Evolutionary conservation across 2,888 invertebrate genomes (phyloP).

Genomic region (Strigamia transsilvanica): DNA sequence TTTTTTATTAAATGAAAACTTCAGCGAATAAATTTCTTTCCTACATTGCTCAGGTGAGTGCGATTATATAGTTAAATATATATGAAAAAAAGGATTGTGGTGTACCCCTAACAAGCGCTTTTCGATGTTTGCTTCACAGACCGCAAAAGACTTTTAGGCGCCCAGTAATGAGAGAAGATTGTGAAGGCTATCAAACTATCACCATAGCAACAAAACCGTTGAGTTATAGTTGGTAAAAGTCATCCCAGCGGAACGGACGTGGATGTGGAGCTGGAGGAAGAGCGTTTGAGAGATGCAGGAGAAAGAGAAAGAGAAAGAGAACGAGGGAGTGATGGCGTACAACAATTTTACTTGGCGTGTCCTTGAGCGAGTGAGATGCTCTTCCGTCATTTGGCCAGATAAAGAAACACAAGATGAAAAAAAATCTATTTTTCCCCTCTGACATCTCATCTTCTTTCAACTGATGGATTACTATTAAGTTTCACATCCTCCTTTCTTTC

Average conservation of each 20-base stretch:
- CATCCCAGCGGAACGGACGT: constrained; percentile 20
- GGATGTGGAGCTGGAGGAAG: neutral
- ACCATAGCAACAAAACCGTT: constrained; percentile 20
- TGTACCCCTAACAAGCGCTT: neutral
- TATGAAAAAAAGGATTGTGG: constrained; percentile 5
- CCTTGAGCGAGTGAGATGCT: constrained; percentile 8
- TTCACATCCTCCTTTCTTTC: neutral
- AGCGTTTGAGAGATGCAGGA: neutral
- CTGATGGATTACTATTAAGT: constrained; percentile 20
- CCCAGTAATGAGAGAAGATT: constrained; percentile 10
- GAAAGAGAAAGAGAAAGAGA: constrained; percentile 20
- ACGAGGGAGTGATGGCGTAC: constrained; percentile 13
- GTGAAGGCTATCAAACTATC: constrained; percentile 15
- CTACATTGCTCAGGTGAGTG: neutral
- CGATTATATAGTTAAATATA: neutral
- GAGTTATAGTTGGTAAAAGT: constrained; percentile 20
- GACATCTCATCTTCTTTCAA: constrained; percentile 20
- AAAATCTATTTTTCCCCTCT: constrained; percentile 20
- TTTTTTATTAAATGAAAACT: neutral
- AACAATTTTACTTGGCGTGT: constrained; percentile 10
- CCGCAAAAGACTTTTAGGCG: constrained; percentile 15
- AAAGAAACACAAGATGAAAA: constrained; percentile 3
- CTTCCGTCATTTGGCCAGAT: constrained; percentile 20
- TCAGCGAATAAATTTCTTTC: neutral
- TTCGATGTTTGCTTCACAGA: constrained; percentile 4